Percentiles rank a stretch among this genome's conserved stretches.
Evolutionary conservation across 35 echinoderm and acorn worm species (phyloP).

Genomic region (Chiridota heheva): DNA sequence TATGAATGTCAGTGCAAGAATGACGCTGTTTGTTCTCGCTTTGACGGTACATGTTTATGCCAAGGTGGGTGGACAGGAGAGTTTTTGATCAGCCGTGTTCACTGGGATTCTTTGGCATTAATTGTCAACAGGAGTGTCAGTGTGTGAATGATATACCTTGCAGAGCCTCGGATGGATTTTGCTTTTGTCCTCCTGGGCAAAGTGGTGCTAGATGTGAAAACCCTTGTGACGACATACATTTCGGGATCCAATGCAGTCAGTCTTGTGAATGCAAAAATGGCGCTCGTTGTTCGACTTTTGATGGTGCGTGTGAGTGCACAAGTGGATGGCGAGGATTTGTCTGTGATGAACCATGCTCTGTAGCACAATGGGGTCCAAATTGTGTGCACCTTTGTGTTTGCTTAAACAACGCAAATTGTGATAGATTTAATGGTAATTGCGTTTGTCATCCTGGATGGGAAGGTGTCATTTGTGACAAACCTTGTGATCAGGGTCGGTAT

Average conservation of each 20-base stretch:
- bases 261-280: slow-evolving; percentile 70
- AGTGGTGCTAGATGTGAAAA: slow-evolving; percentile 47
- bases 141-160: slow-evolving; percentile 64
- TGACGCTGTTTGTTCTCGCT: slow-evolving; percentile 45
- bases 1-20: slow-evolving; percentile 69
- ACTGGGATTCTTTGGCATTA: slow-evolving; percentile 47
- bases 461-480: slow-evolving; percentile 52
- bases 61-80: slow-evolving; percentile 61
- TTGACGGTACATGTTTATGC: slow-evolving; percentile 71
- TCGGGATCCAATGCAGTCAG: slow-evolving; percentile 47
- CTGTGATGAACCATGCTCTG: slow-evolving; percentile 49
- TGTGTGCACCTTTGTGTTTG: slow-evolving; percentile 61
- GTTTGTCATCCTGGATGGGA: slow-evolving; percentile 70
- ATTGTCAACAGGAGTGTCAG: slow-evolving; percentile 52
- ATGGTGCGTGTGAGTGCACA: slow-evolving; percentile 61
- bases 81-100: slow-evolving; percentile 52
- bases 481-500: slow-evolving; percentile 38
- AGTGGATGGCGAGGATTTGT: slow-evolving; percentile 64
- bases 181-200: slow-evolving; percentile 72
- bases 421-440: slow-evolving; percentile 70
- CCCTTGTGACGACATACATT: slow-evolving; percentile 51
- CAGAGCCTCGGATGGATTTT: slow-evolving; percentile 51
- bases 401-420: slow-evolving; percentile 35
- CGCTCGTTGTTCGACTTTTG: slow-evolving; percentile 47
- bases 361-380: slow-evolving; percentile 49